Conservation (phyloP, 1,140 invertebrate species). For the Druon quercuslanigerum region DNA sequence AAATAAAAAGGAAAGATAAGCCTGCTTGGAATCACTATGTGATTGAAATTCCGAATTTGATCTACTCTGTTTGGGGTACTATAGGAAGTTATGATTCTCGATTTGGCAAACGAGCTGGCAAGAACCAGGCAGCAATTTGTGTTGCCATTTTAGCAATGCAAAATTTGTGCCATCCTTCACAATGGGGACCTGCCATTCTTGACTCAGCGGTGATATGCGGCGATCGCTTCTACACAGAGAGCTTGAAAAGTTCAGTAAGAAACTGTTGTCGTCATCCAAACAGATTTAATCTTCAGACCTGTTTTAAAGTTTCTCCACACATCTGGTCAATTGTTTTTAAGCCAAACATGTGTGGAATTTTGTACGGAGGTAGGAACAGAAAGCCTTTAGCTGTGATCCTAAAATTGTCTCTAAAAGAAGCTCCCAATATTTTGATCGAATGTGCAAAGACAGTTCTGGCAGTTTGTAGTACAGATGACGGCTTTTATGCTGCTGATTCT, state of each 20-base stretch:
- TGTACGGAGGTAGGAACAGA: conserved; percentile 56
- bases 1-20: conserved; percentile 31
- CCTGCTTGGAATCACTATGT: conserved; percentile 65
- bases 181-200: conserved; percentile 65
- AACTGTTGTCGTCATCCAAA: conserved; percentile 52
- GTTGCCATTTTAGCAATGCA: conserved; percentile 59
- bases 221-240: conserved; percentile 66
- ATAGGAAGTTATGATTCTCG: conserved; percentile 62
- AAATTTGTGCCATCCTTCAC: conserved; percentile 64
- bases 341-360: conserved; percentile 54
- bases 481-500: conserved; percentile 65
- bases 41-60: conserved; percentile 62
- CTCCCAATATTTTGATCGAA: conserved; percentile 55
- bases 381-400: conserved; percentile 40
- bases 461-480: conserved; percentile 49
- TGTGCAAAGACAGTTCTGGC: conserved; percentile 61
- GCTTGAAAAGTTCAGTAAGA: conserved; percentile 47
- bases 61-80: conserved; percentile 71
- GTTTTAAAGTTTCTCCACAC: conserved; percentile 61
- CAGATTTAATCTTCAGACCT: conserved; percentile 59
- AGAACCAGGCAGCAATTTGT: conserved; percentile 67
- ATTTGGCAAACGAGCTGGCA: conserved; percentile 61
- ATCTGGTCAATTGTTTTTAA: conserved; percentile 63
- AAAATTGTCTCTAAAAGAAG: conserved; percentile 44
- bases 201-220: conserved; percentile 68